A percentile compares a stretch with the other conserved stretches of the same genome.
Evolutionary conservation across 1,140 invertebrate genomes (phyloP).

Genomic region (Steinernema feltiae): DNA sequence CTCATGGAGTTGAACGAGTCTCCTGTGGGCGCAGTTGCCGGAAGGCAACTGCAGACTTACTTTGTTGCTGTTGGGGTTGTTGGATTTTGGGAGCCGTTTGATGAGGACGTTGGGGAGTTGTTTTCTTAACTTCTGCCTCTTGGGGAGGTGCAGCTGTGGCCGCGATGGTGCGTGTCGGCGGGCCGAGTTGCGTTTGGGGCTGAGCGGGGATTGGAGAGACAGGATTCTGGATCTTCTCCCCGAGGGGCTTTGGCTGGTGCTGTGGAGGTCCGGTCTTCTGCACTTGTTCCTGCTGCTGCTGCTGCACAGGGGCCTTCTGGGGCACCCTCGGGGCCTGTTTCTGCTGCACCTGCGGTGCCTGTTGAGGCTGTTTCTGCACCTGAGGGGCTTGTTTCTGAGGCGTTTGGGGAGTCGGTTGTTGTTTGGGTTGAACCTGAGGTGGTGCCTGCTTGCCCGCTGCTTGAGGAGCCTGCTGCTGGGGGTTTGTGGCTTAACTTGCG

Average conservation of each 20-base stretch:
- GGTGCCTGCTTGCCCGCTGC: neutral
- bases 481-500: neutral
- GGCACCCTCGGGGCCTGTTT: neutral
- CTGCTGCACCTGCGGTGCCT: neutral
- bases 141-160: neutral
- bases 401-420: neutral
- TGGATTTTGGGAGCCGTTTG: neutral
- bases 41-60: neutral
- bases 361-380: constrained; percentile 14
- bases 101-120: neutral
- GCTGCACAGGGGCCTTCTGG: constrained; percentile 10
- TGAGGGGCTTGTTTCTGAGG: neutral
- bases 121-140: neutral
- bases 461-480: constrained; percentile 22
- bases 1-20: neutral
- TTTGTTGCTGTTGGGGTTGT: neutral
- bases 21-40: neutral
- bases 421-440: neutral
- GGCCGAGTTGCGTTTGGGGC: neutral
- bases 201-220: neutral
- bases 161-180: neutral
- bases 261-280: neutral
- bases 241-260: constrained; percentile 15
- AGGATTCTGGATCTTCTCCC: neutral
- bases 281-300: neutral